These are phyloP conservation scores for Knipowitschia caucasica DNA, from an alignment of 2,797 vertebrate genomes.

Conservation along the genomic window DNA sequence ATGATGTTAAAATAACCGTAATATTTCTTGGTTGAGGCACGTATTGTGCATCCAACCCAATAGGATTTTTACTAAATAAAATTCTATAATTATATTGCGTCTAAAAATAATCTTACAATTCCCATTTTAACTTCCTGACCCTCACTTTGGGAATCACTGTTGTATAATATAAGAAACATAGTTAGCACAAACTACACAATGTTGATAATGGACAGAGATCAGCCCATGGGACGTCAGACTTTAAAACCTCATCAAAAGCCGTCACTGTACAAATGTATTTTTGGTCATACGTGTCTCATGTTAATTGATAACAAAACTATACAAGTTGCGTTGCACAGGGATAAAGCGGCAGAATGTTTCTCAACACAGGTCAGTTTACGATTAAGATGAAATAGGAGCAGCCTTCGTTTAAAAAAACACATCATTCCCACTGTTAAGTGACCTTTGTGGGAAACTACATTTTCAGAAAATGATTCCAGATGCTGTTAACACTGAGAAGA, in stretches of 20 bases:
- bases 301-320: conserved; percentile 45
- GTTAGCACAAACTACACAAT: conserved; percentile 15
- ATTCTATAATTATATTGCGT: too few relatives aligned
- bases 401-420: conserved; percentile 58
- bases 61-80: too few relatives aligned
- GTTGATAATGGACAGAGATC: conserved; percentile 29
- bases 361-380: conserved; percentile 49
- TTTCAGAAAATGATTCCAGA: conserved; percentile 69
- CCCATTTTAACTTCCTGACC: too few relatives aligned
- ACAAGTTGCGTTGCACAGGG: conserved; percentile 46
- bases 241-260: conserved; percentile 28
- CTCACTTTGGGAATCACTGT: too few relatives aligned
- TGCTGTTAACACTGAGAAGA: conserved; percentile 49
- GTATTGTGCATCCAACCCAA: too few relatives aligned
- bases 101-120: too few relatives aligned
- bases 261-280: conserved; percentile 31
- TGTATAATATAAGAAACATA: too few relatives aligned
- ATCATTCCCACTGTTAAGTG: conserved; percentile 57
- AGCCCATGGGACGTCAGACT: conserved; percentile 34
- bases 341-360: conserved; percentile 36
- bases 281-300: conserved; percentile 19
- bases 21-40: too few relatives aligned
- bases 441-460: conserved; percentile 61
- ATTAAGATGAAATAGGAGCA: conserved; percentile 61
- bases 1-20: too few relatives aligned